These are phyloP conservation scores for Tringa solitaria DNA, from an alignment of 2,113 vertebrate species.

Conservation along the genomic window DNA sequence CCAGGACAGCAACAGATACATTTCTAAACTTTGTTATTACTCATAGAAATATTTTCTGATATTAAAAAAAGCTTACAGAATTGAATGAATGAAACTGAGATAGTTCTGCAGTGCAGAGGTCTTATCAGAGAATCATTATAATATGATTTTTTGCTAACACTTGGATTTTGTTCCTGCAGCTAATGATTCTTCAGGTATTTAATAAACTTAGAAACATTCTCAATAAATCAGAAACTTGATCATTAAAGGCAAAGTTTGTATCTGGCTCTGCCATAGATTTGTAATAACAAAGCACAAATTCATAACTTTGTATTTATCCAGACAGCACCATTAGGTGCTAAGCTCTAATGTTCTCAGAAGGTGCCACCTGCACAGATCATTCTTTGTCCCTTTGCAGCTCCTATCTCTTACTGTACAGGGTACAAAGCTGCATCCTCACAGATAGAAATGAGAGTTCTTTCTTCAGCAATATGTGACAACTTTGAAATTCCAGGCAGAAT, in stretches of 20 bases:
- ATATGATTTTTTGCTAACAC: background rate
- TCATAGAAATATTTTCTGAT: background rate
- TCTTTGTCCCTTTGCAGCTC: background rate
- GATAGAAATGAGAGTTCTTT: background rate
- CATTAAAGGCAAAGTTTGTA: background rate
- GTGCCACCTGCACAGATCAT: background rate
- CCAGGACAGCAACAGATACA: background rate
- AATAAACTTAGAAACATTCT: background rate
- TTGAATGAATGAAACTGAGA: background rate
- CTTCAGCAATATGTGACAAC: background rate
- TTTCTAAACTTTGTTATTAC: background rate
- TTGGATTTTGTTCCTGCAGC: background rate
- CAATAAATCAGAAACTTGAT: background rate
- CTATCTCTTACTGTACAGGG: background rate
- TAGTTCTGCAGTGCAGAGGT: background rate
- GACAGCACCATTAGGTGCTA: background rate
- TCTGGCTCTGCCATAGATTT: background rate
- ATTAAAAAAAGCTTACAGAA: background rate
- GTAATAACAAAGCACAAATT: background rate
- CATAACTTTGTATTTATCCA: background rate
- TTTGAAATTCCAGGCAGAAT: background rate
- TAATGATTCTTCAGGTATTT: background rate
- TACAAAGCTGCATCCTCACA: background rate
- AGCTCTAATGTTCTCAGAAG: background rate
- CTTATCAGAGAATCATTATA: background rate